Conservation (phyloP, 2,888 invertebrate species). For the Troides aeacus region DNA sequence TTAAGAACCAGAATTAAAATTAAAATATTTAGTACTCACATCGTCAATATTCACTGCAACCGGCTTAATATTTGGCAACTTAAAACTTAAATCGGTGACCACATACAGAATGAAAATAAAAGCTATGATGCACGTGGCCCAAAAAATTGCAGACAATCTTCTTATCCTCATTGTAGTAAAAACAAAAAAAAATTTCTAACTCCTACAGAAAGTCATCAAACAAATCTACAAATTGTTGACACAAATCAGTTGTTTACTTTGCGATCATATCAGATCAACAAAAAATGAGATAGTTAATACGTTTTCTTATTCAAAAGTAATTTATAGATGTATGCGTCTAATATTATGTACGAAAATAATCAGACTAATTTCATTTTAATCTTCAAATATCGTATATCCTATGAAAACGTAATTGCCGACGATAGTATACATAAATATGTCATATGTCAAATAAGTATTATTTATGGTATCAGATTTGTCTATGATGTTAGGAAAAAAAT, state of each 20-base stretch:
- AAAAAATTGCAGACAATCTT: conserved; percentile 79
- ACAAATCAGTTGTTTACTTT: conserved; percentile 17
- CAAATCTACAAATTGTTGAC: background rate
- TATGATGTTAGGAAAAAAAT: background rate
- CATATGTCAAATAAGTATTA: conserved; percentile 5
- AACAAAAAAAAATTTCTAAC: background rate
- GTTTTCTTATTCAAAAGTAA: background rate
- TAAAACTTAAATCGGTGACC: conserved; percentile 82
- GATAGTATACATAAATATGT: conserved; percentile 1
- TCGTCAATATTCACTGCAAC: conserved; percentile 80
- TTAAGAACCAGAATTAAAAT: background rate
- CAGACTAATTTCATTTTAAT: background rate
- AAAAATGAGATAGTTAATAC: background rate
- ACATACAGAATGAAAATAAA: conserved; percentile 83
- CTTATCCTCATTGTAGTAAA: conserved; percentile 75
- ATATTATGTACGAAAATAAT: background rate
- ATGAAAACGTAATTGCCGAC: conserved; percentile 3
- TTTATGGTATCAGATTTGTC: background rate
- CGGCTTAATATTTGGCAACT: conserved; percentile 78
- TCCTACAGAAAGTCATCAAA: background rate
- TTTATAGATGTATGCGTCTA: background rate
- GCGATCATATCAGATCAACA: background rate
- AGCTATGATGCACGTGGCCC: conserved; percentile 80
- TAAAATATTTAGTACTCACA: conserved; percentile 64
- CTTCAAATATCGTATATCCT: conserved; percentile 3